Evolutionary conservation across 2,888 invertebrate species (phyloP).

Genomic region (Lasioglossum pauxillum): DNA sequence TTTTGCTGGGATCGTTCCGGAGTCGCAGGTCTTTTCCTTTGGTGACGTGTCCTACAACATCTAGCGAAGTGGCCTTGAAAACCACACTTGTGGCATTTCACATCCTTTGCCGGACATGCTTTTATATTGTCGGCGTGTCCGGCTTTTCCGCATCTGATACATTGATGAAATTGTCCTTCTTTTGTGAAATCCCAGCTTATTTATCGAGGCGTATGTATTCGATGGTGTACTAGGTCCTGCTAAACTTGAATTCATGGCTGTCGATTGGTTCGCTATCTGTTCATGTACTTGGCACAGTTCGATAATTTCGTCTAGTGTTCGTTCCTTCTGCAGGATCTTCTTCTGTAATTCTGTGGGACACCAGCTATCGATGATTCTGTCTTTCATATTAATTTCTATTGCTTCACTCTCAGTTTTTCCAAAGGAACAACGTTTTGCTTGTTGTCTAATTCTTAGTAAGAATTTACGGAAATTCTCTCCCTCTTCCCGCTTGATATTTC

Average conservation of each 20-base stretch:
- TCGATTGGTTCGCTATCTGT: neutral
- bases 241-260: neutral
- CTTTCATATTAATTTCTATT: no score
- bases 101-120: neutral
- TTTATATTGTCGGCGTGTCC: neutral
- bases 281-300: conserved; percentile 12
- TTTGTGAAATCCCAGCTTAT: neutral
- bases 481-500: no score
- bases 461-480: no score
- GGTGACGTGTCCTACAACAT: neutral
- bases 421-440: no score
- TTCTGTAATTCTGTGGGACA: no score
- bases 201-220: neutral
- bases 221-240: neutral
- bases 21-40: neutral
- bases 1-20: neutral
- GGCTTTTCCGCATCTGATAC: no score
- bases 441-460: no score
- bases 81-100: neutral
- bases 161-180: neutral
- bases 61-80: conserved; percentile 9
- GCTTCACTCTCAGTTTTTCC: no score
- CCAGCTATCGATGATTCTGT: no score
- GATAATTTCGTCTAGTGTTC: neutral
- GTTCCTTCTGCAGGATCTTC: neutral